A percentile compares a stretch with the other conserved stretches of the same genome.
Evolutionary conservation across 2,113 vertebrate genomes (phyloP).

Genomic region (Neodontobutis hainanensis): DNA sequence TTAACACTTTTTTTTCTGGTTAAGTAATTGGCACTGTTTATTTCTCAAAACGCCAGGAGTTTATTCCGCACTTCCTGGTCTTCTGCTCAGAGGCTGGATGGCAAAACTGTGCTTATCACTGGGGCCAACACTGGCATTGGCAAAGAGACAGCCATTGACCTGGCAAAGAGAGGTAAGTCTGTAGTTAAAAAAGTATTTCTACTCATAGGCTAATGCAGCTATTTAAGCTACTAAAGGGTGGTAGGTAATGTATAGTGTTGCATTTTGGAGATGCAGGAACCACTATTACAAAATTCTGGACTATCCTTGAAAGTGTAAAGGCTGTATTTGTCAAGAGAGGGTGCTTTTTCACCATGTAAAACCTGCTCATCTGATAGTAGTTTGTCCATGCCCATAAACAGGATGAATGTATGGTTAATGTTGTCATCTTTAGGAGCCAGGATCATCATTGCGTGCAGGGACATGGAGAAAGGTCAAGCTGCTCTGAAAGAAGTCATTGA

Average conservation of each 20-base stretch:
- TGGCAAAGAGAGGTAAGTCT: constrained; percentile 76
- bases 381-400: neutral
- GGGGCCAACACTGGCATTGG: constrained; percentile 80
- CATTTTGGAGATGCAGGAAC: neutral
- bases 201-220: no score
- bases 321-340: constrained; percentile 13
- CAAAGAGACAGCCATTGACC: constrained; percentile 75
- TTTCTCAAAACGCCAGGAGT: constrained; percentile 59
- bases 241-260: neutral
- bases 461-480: constrained; percentile 66
- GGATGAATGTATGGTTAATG: neutral
- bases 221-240: neutral
- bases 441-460: constrained; percentile 79
- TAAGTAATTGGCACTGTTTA: constrained; percentile 2
- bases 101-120: constrained; percentile 75
- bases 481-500: constrained; percentile 71
- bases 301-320: neutral
- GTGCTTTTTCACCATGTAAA: constrained; percentile 7
- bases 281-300: neutral
- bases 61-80: constrained; percentile 70
- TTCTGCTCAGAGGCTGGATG: constrained; percentile 56
- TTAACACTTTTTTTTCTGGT: neutral
- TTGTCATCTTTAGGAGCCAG: constrained; percentile 67
- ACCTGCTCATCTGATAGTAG: neutral
- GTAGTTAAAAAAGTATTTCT: no score